Base-by-base conservation (phyloP, 2,113 vertebrate genomes). In the Serilophus lunatus region DNA sequence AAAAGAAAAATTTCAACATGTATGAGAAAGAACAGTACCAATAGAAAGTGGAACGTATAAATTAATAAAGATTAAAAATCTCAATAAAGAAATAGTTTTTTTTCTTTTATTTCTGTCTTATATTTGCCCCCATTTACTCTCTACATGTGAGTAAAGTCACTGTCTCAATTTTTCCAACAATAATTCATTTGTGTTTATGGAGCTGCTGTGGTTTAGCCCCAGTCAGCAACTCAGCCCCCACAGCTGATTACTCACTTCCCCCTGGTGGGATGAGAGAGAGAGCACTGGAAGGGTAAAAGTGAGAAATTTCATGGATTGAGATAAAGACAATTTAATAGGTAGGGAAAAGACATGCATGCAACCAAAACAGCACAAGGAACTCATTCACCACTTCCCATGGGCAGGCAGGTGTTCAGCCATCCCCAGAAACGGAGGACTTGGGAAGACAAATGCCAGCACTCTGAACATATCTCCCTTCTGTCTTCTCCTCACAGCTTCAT, bases 1-100 rank as follows among this genome's bases (percentile, higher is more conserved):
- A n/a, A 81, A 80, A 85, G 31, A 83, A 82, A 82, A 93, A 56
- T 45, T 93, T 92, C 31, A 81, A 35, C 14, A 10, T 38, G 11
- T 59, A n/a, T 76, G 71, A 78, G 44, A 77, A 79, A 92, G 18
- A 74, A 40, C 35, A 61, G 25, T 59, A 77, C 33, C 29, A 50
- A 61, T 2, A 66, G 31, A 26, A 93, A 85, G 26, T 36, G 35
- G 31, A 16, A 51, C 18, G 40, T 24, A n/a, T 0, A 82, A 80
- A 91, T 50, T 61, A 71, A 91, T 59, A 59, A 79, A 44, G 5
- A 60, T 42, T 12, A 54, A 75, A 83, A 72, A 40, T 64, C 14
- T 81, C 64, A 71, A 66, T 60, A 92, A 88, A 91, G 45, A 61
- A 44, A 75, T 90, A 38, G 40, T 12, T 20, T 17, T 49, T 78